Conservation (phyloP, 2,888 invertebrate genomes). For the Prenolepis imparis region DNA sequence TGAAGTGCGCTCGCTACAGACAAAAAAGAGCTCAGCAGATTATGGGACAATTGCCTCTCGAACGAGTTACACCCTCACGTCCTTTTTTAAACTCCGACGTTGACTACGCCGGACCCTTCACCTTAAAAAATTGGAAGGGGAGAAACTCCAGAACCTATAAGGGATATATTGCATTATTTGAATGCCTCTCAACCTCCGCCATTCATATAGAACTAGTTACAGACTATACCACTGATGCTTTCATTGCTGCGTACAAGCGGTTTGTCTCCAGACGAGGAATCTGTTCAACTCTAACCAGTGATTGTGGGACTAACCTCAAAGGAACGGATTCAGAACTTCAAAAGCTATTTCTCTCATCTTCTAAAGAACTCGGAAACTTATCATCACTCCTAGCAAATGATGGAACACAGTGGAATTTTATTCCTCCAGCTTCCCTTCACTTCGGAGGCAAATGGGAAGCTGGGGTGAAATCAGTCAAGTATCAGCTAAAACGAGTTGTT, state of each 20-base stretch:
- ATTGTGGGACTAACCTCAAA: background rate
- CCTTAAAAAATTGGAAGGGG: background rate
- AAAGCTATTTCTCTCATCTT: background rate
- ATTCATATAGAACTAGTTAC: constrained; percentile 21
- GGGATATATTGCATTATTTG: background rate
- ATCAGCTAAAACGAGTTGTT: too few species aligned
- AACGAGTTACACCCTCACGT: background rate
- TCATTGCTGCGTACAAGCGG: constrained; percentile 16
- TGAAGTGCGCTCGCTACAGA: background rate
- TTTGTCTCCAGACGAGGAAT: constrained; percentile 14
- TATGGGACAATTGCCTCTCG: background rate
- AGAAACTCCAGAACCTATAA: background rate
- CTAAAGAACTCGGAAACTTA: too few species aligned
- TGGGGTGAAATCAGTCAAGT: too few species aligned
- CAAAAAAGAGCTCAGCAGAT: background rate
- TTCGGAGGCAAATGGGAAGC: too few species aligned
- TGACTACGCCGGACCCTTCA: constrained; percentile 5
- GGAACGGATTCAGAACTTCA: background rate
- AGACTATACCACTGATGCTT: background rate
- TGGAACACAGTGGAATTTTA: too few species aligned
- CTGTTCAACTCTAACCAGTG: background rate
- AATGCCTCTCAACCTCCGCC: constrained; percentile 3
- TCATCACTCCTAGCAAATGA: too few species aligned
- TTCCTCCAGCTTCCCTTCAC: too few species aligned
- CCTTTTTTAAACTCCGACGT: background rate